These are phyloP conservation scores for Pyrocoelia pectoralis DNA, from an alignment of 2,888 invertebrate genomes.

Conservation along the genomic window DNA sequence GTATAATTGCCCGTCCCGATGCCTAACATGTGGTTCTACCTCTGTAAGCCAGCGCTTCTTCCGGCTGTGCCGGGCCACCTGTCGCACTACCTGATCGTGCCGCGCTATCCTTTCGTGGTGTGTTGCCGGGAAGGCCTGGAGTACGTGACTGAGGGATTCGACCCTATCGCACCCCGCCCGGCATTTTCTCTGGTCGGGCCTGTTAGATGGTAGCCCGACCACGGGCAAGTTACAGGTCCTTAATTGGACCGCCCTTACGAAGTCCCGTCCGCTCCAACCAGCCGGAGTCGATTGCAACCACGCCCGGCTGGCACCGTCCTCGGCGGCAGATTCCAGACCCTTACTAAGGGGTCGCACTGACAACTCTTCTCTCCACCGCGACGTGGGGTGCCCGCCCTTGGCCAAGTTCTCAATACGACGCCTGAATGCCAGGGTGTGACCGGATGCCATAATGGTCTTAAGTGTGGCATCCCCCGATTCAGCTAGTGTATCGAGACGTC, in stretches of 20 bases:
- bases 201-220: no score
- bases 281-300: conserved; percentile 31
- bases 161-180: background rate
- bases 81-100: background rate
- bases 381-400: background rate
- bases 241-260: conserved; percentile 4
- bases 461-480: background rate
- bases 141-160: background rate
- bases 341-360: background rate
- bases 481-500: background rate
- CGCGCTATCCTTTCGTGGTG: background rate
- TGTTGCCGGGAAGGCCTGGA: background rate
- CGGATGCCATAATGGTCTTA: background rate
- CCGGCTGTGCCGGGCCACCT: background rate
- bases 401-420: conserved; percentile 9
- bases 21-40: background rate
- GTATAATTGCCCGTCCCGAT: conserved; percentile 9
- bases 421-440: background rate
- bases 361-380: conserved; percentile 18
- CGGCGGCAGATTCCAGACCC: background rate
- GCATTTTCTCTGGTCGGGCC: no score
- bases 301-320: conserved; percentile 19
- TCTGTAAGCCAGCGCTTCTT: background rate
- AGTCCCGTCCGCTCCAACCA: conserved; percentile 32
- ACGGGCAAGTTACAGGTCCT: no score